A percentile compares a stretch with the other conserved stretches of the same genome.
phyloP scores from a whole-genome alignment of 2,797 vertebrate genomes.

The Apogon hyalosoma region DNA sequence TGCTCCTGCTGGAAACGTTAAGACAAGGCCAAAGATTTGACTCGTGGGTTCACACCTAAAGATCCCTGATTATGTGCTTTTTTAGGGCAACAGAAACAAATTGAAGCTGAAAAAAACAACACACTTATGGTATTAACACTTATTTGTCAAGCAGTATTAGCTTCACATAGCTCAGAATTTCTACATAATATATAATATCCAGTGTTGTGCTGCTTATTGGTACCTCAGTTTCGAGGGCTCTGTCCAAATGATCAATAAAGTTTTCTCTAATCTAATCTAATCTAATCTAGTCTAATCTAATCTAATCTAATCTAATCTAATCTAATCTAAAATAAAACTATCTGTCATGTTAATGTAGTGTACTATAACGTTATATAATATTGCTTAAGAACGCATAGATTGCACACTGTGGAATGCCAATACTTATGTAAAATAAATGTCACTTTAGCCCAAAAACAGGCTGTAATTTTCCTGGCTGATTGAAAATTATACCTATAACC shows the following conservation, averaged over 20 bases:
- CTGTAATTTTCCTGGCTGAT: no score
- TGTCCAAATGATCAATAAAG: no score
- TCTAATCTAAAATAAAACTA: background rate
- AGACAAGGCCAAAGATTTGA: slow-evolving; percentile 47
- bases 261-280: no score
- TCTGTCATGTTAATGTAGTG: background rate
- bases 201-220: no score
- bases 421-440: no score
- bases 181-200: no score
- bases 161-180: background rate
- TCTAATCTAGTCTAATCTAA: background rate
- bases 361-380: background rate
- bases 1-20: slow-evolving; percentile 48
- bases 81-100: slow-evolving; percentile 3
- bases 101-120: no score
- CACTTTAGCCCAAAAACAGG: no score
- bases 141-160: background rate
- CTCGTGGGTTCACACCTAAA: slow-evolving; percentile 38
- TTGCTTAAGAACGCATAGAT: background rate
- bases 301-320: no score
- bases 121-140: background rate
- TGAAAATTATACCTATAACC: no score
- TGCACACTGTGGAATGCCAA: no score
- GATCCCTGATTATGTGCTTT: slow-evolving; percentile 21
- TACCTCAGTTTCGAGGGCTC: no score